Evolutionary conservation across 2,888 invertebrate species (phyloP), one percentile per base, ranked within the genome.

Genomic region (Gortyna flavago): DNA sequence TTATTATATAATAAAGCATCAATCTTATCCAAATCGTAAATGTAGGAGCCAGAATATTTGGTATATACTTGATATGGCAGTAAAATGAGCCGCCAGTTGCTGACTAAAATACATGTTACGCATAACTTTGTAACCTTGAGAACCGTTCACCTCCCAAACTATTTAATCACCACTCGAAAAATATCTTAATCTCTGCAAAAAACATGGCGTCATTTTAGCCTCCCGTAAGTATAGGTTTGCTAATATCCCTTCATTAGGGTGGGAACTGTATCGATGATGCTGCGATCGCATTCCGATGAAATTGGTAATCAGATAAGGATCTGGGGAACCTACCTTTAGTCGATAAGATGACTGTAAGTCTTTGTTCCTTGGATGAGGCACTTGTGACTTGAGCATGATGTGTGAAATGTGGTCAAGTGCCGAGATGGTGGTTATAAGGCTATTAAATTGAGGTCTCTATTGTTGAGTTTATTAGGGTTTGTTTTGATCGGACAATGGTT

Each of bases 241-340:
- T 95, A 95, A 95, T 95, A 94, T 92, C 90, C 90, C 81, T 92
- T 92, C 94, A 94, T 95, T 95, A 94, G 89, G 91, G 85, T 89
- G 89, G 92, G 92, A 92, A 93, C 93, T 93, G 93, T 93, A 94
- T 94, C 92, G 94, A 92, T 91, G 89, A 90, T 86, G 86, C 88
- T 80, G 83, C 90, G 93, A 92, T 93, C 93, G 92, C 95, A 95
- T 96, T 95, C 96, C 96, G 92, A 94, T 94, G 92, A 95, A 96
- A 96, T 96, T 95, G 94, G 94, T 96, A 93, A 95, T 93, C 91
- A 93, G 95, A 95, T 95, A 95, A 95, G 89, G 91, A 95, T 96
- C 95, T 82, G 85, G 89, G 91, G 44, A 32, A 74, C 72, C 57
- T 51, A 38, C 72, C 72, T 29, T 7, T 16, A 72, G 18, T 32